These are phyloP conservation scores for Hecatera dysodea DNA, from an alignment of 2,888 invertebrate genomes.

Conservation along the genomic window DNA sequence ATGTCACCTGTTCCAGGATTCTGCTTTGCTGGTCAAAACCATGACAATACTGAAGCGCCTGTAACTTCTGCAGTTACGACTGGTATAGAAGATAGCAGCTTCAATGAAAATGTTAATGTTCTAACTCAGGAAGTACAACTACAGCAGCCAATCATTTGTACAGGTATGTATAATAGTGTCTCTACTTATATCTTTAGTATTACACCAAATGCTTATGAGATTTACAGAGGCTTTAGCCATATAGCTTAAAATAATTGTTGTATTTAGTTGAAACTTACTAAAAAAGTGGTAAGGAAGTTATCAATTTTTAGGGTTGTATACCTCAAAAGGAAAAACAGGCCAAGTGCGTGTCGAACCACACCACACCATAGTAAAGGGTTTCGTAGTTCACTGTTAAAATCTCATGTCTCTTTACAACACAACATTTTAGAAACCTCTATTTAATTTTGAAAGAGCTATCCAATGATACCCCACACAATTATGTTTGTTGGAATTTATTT, in stretches of 20 bases:
- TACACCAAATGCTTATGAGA: not conserved
- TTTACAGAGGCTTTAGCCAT: not conserved
- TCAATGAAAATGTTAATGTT: conserved; percentile 4
- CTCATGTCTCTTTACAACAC: no score
- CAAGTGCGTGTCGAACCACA: no score
- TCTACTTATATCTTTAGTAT: not conserved
- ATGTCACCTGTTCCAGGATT: not conserved
- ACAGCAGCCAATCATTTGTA: conserved; percentile 7
- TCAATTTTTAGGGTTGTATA: no score
- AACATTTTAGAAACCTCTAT: no score
- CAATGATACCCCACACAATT: no score
- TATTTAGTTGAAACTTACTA: not conserved
- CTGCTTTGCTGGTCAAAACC: conserved; percentile 1
- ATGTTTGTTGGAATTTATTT: no score
- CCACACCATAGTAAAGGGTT: no score
- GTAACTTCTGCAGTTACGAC: conserved; percentile 5
- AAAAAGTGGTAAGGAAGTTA: no score
- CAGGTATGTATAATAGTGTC: conserved; percentile 6
- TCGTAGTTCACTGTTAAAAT: no score
- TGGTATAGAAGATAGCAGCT: not conserved
- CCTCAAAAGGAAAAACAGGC: no score
- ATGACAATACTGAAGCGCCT: not conserved
- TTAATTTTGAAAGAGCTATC: no score
- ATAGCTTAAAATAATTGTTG: not conserved
- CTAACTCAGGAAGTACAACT: conserved; percentile 6